These are phyloP conservation scores for Salpingus planirostris DNA, from an alignment of 2,888 invertebrate species.

Conservation along the genomic window DNA sequence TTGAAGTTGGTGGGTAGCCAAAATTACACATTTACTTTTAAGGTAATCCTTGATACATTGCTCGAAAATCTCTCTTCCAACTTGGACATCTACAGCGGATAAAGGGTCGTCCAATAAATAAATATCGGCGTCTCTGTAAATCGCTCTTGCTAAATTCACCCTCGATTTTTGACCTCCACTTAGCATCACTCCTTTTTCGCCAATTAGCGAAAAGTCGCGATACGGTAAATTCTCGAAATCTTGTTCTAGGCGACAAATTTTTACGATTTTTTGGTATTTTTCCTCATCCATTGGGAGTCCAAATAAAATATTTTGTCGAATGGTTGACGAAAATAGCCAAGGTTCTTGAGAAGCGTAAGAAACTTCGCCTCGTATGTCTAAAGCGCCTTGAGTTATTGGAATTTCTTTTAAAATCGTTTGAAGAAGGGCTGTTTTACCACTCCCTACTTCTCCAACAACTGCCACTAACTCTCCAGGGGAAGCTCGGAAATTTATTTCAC, in stretches of 20 bases:
- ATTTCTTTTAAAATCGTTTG: conserved; percentile 12
- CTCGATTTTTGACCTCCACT: conserved; percentile 65
- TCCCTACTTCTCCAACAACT: conserved; percentile 22
- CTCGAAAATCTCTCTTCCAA: conserved; percentile 58
- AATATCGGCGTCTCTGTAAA: conserved; percentile 50
- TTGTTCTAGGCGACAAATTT: conserved; percentile 37
- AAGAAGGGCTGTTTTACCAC: conserved; percentile 16
- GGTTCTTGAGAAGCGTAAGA: conserved; percentile 17
- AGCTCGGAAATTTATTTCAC: conserved; percentile 3
- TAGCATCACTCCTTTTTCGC: conserved; percentile 46
- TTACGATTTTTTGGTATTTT: conserved; percentile 6
- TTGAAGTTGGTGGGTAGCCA: conserved; percentile 65
- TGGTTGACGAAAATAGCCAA: conserved; percentile 15
- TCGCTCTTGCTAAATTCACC: conserved; percentile 60
- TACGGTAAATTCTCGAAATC: conserved; percentile 59
- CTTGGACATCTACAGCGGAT: conserved; percentile 55
- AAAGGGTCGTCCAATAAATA: conserved; percentile 12
- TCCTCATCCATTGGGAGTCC: conserved; percentile 34
- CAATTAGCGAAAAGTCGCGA: conserved; percentile 68
- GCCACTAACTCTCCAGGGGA: conserved; percentile 1
- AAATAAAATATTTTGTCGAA: conserved; percentile 16
- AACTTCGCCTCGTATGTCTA: conserved; percentile 9
- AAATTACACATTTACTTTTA: conserved; percentile 55
- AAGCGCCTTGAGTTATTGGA: conserved; percentile 3
- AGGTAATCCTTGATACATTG: conserved; percentile 40